A percentile compares a stretch with the other conserved stretches of the same genome.
These are phyloP conservation scores for Lethrus apterus DNA, from an alignment of 1,140 invertebrate species.

Conservation along the genomic window DNA sequence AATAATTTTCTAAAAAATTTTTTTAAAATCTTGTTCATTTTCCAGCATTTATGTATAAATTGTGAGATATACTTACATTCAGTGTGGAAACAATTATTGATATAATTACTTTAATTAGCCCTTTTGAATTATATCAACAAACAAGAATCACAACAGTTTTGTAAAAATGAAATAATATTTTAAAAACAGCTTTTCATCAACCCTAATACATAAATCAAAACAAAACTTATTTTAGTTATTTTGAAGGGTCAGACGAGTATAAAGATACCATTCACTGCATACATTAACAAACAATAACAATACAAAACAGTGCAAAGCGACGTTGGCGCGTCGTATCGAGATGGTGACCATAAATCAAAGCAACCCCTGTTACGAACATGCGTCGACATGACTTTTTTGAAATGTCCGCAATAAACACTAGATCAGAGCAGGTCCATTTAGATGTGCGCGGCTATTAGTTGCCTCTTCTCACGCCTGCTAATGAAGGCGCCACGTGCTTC, in stretches of 20 bases:
- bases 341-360: conserved; percentile 12
- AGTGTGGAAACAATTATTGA: too few species aligned
- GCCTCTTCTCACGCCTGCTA: conserved; percentile 25
- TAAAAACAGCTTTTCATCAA: too few species aligned
- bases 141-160: too few species aligned
- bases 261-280: conserved; percentile 13
- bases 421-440: conserved; percentile 11
- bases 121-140: too few species aligned
- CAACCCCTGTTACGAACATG: conserved; percentile 8
- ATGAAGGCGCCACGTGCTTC: conserved; percentile 21
- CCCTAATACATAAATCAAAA: too few species aligned
- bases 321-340: background rate
- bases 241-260: conserved; percentile 9
- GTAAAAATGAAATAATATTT: too few species aligned
- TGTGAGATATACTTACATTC: too few species aligned
- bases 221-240: too few species aligned
- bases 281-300: conserved; percentile 13
- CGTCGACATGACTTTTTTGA: conserved; percentile 8
- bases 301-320: conserved; percentile 5
- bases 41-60: too few species aligned
- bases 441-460: conserved; percentile 10
- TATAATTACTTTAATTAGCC: too few species aligned
- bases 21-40: too few species aligned
- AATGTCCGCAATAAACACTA: conserved; percentile 9
- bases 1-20: too few species aligned